These are phyloP conservation scores for Melanostoma mellinum DNA, from an alignment of 2,888 invertebrate genomes.

Conservation along the genomic window DNA sequence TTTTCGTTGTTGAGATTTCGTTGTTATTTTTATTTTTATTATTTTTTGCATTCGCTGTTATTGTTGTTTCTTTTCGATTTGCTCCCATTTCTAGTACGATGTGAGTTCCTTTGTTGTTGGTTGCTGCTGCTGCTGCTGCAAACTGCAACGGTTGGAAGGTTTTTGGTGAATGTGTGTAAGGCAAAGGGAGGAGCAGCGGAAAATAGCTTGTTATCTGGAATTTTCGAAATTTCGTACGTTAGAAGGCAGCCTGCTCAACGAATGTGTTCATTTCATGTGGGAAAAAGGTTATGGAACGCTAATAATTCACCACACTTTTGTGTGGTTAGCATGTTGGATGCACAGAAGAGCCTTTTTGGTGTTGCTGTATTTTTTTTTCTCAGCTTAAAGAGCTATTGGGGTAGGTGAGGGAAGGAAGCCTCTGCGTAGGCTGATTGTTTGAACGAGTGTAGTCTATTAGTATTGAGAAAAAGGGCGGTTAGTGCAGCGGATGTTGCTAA, in stretches of 20 bases:
- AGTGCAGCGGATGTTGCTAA: slow-evolving; percentile 65
- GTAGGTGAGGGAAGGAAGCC: slow-evolving; percentile 6
- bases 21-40: slow-evolving; percentile 27
- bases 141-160: slow-evolving; percentile 46
- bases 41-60: slow-evolving; percentile 26
- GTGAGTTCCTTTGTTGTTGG: slow-evolving; percentile 68
- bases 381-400: not conserved
- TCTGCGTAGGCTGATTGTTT: slow-evolving; percentile 55
- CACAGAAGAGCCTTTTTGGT: slow-evolving; percentile 27
- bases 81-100: slow-evolving; percentile 67
- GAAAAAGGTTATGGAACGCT: slow-evolving; percentile 60
- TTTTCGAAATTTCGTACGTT: slow-evolving; percentile 67
- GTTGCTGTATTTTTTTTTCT: not conserved
- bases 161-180: slow-evolving; percentile 7
- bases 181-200: slow-evolving; percentile 23
- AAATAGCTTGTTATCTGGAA: slow-evolving; percentile 60
- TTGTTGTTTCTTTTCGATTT: slow-evolving; percentile 65
- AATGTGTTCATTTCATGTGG: slow-evolving; percentile 36
- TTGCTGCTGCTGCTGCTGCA: slow-evolving; percentile 30
- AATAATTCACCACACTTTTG: slow-evolving; percentile 61
- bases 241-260: slow-evolving; percentile 35
- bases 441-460: slow-evolving; percentile 15
- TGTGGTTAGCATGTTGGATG: slow-evolving; percentile 39
- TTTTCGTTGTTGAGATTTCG: slow-evolving; percentile 19
- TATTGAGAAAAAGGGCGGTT: slow-evolving; percentile 55